Base-by-base conservation (phyloP, 2,797 vertebrate genomes). In the Cynodonichthys magdalenae region DNA sequence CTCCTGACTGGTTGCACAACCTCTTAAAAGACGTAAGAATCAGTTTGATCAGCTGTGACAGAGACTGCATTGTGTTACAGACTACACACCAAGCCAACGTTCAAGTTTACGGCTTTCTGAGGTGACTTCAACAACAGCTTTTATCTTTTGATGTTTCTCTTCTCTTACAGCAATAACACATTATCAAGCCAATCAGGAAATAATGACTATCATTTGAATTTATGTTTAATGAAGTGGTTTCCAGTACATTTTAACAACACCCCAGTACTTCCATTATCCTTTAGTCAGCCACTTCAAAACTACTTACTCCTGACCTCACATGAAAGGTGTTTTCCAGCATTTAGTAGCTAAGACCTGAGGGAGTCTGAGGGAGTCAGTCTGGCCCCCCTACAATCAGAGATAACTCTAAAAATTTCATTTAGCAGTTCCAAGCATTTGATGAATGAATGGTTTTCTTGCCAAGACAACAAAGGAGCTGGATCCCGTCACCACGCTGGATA, bases 291-390 rank as follows among this genome's bases (percentile, higher is more conserved):
- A 87, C 89, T 86, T 66, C 79, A 88, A 87, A 91, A 89, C 53
- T 56, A 66, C 79, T 78, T 84, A 89, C 80, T 75, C 84, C 80
- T 93, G 90, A 92, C 90, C 89, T 91, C 84, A 86, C 79, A 68
- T 89, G 89, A 84, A 90, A 90, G 91, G 94, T 95, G 92, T 92
- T 95, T 95, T 95, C 94, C 94, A 92, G 90, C 90, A 52, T 74
- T 84, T 58, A 39, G 67, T 62, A 71, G 74, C 67, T 84, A 76
- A 85, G 80, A 80, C 83, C 83, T 29, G 48, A 81, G 77, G 81
- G 83, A 53, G 75, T 77, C 79, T 78, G 81, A 75, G 81, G 24
- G 24, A 24, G 24, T 24, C 81, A 87, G 69, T 74, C 56, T 59
- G 59, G 77, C 71, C 80, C 86, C 80, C 81, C 83, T 80, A 82